Conservation (phyloP, 2,888 invertebrate genomes). For the Pachliopta kotzebuea region DNA sequence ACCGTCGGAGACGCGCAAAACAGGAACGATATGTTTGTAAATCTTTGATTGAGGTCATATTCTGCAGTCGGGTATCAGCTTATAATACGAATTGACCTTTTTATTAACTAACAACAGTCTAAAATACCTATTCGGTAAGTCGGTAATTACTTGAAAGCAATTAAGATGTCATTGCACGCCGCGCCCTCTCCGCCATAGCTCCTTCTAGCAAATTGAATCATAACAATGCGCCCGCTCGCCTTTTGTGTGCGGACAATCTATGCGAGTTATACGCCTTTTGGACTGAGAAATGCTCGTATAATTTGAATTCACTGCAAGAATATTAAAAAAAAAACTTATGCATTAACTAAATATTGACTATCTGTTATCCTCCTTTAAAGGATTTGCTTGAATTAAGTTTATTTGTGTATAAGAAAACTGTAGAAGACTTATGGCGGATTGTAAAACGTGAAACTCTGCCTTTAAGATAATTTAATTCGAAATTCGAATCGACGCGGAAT, state of each 20-base stretch:
- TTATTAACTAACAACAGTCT: neutral
- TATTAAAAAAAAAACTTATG: neutral
- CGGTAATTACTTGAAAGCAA: slow-evolving; percentile 34
- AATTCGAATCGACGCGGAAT: too few species aligned
- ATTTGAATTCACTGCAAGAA: neutral
- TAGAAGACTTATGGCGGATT: too few species aligned
- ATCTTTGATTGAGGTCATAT: too few species aligned
- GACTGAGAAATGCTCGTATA: neutral
- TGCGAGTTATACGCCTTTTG: slow-evolving; percentile 15
- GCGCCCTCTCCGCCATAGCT: slow-evolving; percentile 29
- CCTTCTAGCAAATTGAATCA: slow-evolving; percentile 46
- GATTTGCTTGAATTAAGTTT: too few species aligned
- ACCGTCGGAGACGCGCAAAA: too few species aligned
- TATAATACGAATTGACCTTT: too few species aligned
- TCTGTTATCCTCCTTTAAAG: neutral
- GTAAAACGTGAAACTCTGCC: too few species aligned
- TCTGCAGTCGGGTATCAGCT: too few species aligned
- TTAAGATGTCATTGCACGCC: slow-evolving; percentile 35
- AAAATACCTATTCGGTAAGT: slow-evolving; percentile 22
- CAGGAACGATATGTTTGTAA: too few species aligned
- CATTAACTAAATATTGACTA: too few species aligned
- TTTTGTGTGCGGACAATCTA: slow-evolving; percentile 21
- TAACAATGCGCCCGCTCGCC: slow-evolving; percentile 34
- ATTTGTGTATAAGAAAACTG: too few species aligned
- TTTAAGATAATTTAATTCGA: too few species aligned